Evolutionary conservation across 2,113 vertebrate species (phyloP).

Genomic region (Narcine bancroftii): DNA sequence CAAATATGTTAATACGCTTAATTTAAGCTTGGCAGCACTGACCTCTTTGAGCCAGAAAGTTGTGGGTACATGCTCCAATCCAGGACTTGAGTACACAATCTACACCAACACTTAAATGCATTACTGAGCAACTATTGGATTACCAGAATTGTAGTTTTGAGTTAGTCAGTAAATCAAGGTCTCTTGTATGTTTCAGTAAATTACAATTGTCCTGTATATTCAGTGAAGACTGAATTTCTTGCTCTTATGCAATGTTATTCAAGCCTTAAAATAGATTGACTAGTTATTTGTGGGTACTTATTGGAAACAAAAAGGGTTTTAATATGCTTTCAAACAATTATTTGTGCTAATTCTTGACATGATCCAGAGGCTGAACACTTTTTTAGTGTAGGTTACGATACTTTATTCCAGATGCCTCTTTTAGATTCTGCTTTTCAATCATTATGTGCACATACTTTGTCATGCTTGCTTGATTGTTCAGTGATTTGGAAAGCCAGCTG

Average conservation of each 20-base stretch:
- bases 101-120: background rate
- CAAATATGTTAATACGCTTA: background rate
- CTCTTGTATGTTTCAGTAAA: background rate
- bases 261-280: background rate
- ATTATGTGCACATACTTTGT: background rate
- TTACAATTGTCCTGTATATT: background rate
- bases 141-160: background rate
- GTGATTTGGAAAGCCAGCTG: background rate
- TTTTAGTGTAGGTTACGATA: background rate
- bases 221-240: background rate
- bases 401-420: background rate
- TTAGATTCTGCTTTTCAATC: background rate
- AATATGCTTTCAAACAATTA: background rate
- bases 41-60: background rate
- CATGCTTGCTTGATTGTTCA: background rate
- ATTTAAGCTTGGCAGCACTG: background rate
- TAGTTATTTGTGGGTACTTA: background rate
- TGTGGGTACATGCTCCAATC: background rate
- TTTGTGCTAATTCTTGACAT: background rate
- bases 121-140: background rate
- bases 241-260: background rate
- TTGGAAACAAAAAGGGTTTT: background rate
- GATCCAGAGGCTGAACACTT: background rate
- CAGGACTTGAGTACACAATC: slow-evolving; percentile 10
- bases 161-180: background rate